Base-by-base conservation (phyloP, 1,140 invertebrate genomes). In the Steinernema khuongi region DNA sequence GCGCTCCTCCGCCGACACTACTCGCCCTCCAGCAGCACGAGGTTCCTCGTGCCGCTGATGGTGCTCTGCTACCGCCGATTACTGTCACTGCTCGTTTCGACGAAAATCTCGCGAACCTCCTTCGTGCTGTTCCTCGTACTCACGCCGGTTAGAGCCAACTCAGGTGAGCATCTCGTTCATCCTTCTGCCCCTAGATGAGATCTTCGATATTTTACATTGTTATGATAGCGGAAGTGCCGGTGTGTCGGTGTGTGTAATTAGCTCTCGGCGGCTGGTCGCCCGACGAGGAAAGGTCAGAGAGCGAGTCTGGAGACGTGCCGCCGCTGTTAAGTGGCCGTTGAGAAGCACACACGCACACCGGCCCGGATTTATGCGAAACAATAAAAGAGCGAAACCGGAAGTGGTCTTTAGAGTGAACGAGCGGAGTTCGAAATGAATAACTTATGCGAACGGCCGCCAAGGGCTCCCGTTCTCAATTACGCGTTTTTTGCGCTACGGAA, bases 21-120 rank as follows among this genome's bases (percentile, higher is more conserved):
- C 36, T 11, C 36, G n/a, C 36, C n/a, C 36, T n/a, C 36, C 4
- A 22, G 50, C 50, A n/a, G n/a, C n/a, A n/a, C n/a, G 11, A 60
- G 4, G 14, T 11, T 22, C 19, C 14, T 60, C 4, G 14, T 60
- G 14, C 50, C 50, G 50, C 22, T 60, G 50, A 60, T 60, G 50
- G 50, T 60, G 26, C 50, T 60, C 2, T 60, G 19, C 50, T 60
- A 60, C 22, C 50, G 50, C 14, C 50, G 19, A 22, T 22, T 60
- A 60, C 22, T 60, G 14, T 60, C 50, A 60, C 50, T 60, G 50
- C 50, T 60, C 26, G 19, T 60, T 60, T 60, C 50, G 14, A 60
- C 50, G 26, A 60, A 60, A 60, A 60, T 60, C 22, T 14, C 50
- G 4, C 50, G 50, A 22, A 22, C 50, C 50, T 14, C 50, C 7